phyloP scores from a whole-genome alignment of 2,113 vertebrate species.

The Colistium nudipinnis region DNA sequence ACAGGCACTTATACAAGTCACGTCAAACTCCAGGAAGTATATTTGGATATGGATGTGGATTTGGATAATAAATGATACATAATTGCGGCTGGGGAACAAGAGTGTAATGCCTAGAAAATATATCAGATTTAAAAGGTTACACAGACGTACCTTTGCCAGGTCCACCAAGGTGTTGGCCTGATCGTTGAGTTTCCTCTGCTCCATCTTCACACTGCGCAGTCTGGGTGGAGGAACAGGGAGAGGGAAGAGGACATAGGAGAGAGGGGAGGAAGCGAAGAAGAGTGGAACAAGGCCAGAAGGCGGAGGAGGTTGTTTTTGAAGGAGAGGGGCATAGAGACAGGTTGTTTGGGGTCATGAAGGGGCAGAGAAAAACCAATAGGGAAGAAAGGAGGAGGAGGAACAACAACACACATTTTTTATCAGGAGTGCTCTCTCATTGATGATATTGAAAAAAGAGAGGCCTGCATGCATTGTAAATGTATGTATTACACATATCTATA shows the following conservation, averaged over 20 bases:
- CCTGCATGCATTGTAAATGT: constrained; percentile 73
- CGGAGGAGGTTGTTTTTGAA: constrained; percentile 29
- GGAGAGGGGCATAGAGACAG: constrained; percentile 40
- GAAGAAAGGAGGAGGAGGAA: constrained; percentile 29
- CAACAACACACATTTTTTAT: constrained; percentile 58
- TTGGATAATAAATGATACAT: too few relatives aligned
- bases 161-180: constrained; percentile 92
- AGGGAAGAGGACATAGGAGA: not conserved
- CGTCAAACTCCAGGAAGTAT: not conserved
- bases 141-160: constrained; percentile 86
- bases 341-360: constrained; percentile 40
- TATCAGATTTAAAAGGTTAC: too few relatives aligned
- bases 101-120: too few relatives aligned
- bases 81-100: too few relatives aligned
- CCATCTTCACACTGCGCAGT: constrained; percentile 93
- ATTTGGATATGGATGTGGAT: not conserved
- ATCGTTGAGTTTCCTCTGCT: constrained; percentile 91
- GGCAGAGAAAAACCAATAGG: constrained; percentile 41
- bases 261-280: not conserved
- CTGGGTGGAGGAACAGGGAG: constrained; percentile 77
- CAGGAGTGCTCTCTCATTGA: constrained; percentile 48
- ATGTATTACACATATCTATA: constrained; percentile 41
- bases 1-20: not conserved
- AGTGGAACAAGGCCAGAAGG: constrained; percentile 1
- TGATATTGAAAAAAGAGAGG: constrained; percentile 45